These are phyloP conservation scores for Lycophotia porphyrea DNA, from an alignment of 2,888 invertebrate genomes.

Conservation along the genomic window DNA sequence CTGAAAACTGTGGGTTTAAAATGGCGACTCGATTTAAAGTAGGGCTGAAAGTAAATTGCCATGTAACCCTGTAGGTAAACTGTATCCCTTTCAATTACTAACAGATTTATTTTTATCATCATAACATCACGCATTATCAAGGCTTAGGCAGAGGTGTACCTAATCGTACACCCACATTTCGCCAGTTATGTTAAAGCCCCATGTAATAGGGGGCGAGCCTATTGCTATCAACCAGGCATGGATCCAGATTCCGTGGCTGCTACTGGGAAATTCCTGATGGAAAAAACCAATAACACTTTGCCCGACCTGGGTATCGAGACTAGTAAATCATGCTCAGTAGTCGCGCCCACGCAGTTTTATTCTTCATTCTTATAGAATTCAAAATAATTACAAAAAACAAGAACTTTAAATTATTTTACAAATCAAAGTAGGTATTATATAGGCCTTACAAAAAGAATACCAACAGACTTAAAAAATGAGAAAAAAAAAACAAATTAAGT, in stretches of 20 bases:
- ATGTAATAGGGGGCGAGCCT: neutral
- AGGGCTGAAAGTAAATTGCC: no score
- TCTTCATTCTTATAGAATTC: neutral
- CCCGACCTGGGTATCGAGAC: neutral
- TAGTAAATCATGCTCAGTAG: neutral
- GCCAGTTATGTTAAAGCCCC: neutral
- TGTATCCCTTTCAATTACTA: neutral
- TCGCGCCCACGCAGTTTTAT: neutral
- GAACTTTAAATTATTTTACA: neutral
- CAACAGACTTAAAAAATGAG: no score
- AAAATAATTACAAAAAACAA: neutral
- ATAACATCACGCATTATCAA: neutral
- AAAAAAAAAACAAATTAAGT: neutral
- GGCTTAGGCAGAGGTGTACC: neutral
- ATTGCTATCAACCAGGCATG: neutral
- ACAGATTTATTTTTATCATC: neutral
- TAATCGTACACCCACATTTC: neutral
- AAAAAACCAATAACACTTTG: neutral
- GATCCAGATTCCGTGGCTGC: neutral
- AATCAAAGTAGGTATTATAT: neutral
- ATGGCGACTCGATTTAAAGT: neutral
- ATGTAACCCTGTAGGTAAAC: neutral
- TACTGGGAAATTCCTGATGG: neutral
- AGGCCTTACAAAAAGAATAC: neutral
- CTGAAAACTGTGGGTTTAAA: neutral